These are phyloP conservation scores for Microtus ochrogaster DNA, from an alignment of 2,113 vertebrate genomes.

Conservation along the genomic window DNA sequence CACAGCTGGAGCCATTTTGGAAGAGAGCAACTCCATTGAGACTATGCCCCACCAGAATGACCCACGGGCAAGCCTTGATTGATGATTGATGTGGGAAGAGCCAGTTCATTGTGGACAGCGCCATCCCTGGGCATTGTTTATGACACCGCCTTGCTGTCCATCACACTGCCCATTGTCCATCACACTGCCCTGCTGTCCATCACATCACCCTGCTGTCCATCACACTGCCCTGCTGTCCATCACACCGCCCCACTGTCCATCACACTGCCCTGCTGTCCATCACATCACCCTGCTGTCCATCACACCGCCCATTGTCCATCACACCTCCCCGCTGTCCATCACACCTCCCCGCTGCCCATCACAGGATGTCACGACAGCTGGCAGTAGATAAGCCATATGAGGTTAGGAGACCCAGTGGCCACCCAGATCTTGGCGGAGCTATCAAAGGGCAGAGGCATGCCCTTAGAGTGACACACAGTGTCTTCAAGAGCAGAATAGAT, in stretches of 20 bases:
- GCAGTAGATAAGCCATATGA: neutral
- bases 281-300: no score
- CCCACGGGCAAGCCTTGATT: neutral
- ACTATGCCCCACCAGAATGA: neutral
- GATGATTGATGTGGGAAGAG: neutral
- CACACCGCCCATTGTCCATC: no score
- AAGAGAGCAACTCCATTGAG: neutral
- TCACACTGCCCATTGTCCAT: no score
- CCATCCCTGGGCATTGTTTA: neutral
- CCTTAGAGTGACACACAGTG: rapidly evolving
- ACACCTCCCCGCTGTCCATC: no score
- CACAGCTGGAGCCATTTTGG: neutral
- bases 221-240: no score
- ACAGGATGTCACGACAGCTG: neutral
- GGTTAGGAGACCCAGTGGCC: neutral
- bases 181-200: no score
- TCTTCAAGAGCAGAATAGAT: neutral
- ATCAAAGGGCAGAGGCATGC: neutral
- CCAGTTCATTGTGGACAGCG: neutral
- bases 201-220: no score
- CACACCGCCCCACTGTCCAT: no score
- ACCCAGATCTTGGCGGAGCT: rapidly evolving
- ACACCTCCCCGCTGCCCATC: no score
- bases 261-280: no score
- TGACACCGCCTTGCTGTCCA: neutral